A percentile compares a stretch with the other conserved stretches of the same genome.
Conservation (phyloP, 1,140 invertebrate species). For the Pseudomyrmex gracilis region DNA sequence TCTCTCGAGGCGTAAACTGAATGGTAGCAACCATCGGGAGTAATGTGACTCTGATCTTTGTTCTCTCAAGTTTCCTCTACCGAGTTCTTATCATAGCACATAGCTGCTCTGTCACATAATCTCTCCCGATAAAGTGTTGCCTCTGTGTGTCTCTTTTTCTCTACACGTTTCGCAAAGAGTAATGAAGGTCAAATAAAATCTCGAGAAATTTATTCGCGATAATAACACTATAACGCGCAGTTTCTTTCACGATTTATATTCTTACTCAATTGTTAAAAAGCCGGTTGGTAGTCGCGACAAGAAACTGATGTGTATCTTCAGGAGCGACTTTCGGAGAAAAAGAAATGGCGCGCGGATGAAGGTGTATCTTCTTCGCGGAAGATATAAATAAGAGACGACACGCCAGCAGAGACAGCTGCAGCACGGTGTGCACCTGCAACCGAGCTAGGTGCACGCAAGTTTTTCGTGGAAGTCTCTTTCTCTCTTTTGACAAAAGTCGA, state of each 20-base stretch:
- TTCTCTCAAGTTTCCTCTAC: conserved; percentile 17
- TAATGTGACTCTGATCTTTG: conserved; percentile 40
- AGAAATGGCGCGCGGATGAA: conserved; percentile 39
- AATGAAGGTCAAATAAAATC: not conserved
- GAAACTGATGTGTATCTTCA: conserved; percentile 32
- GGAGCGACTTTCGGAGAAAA: conserved; percentile 56
- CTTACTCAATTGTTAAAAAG: not conserved
- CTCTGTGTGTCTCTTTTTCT: not conserved
- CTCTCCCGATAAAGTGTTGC: conserved; percentile 33
- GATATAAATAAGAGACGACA: conserved; percentile 68
- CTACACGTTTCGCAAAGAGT: not conserved
- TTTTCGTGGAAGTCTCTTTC: conserved; percentile 39
- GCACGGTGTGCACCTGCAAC: conserved; percentile 54
- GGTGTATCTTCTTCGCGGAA: conserved; percentile 39
- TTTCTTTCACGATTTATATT: too few species aligned
- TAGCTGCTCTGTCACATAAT: conserved; percentile 18
- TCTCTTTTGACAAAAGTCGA: conserved; percentile 13
- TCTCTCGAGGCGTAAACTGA: conserved; percentile 35
- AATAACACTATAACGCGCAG: too few species aligned
- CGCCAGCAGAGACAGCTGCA: conserved; percentile 60
- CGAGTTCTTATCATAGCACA: conserved; percentile 31
- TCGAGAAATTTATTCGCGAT: too few species aligned
- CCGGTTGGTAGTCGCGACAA: not conserved
- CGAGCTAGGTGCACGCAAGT: conserved; percentile 19
- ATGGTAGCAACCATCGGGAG: conserved; percentile 31